These are phyloP conservation scores for Ceyx margarethae DNA, from an alignment of 2,113 vertebrate species.

Conservation along the genomic window DNA sequence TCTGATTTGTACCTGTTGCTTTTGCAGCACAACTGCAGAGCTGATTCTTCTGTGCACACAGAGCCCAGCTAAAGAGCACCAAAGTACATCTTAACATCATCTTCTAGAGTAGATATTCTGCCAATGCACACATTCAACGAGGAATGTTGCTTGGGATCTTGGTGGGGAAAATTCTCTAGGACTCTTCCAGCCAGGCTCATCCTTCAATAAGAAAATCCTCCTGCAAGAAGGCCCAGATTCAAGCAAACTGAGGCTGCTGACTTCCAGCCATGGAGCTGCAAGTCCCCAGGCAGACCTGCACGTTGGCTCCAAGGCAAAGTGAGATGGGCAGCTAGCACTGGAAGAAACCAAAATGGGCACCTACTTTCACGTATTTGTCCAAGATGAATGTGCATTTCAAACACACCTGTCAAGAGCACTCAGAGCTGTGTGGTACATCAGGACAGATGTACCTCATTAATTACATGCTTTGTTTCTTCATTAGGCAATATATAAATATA, in stretches of 20 bases:
- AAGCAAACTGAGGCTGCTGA: not conserved
- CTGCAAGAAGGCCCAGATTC: not conserved
- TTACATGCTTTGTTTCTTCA: slow-evolving; percentile 1
- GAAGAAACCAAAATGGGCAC: not conserved
- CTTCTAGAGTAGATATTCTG: not conserved
- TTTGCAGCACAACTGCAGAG: not conserved
- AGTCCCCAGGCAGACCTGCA: not conserved
- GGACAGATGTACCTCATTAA: not conserved
- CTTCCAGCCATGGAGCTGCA: not conserved
- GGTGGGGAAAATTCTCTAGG: slow-evolving; percentile 20
- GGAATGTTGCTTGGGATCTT: slow-evolving; percentile 37
- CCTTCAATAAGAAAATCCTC: not conserved
- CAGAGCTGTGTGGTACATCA: not conserved
- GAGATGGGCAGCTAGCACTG: not conserved
- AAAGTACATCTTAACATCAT: slow-evolving; percentile 25
- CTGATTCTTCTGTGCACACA: not conserved
- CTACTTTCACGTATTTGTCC: not conserved
- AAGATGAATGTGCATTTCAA: not conserved
- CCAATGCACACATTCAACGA: slow-evolving; percentile 30
- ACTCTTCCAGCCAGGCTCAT: not conserved
- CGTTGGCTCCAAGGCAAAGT: not conserved
- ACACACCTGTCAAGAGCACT: not conserved
- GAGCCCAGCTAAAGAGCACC: slow-evolving; percentile 34
- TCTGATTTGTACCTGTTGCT: not conserved
- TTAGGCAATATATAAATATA: not conserved